phyloP scores from a whole-genome alignment of 2,113 vertebrate genomes.

The Tonatia bakeri region DNA sequence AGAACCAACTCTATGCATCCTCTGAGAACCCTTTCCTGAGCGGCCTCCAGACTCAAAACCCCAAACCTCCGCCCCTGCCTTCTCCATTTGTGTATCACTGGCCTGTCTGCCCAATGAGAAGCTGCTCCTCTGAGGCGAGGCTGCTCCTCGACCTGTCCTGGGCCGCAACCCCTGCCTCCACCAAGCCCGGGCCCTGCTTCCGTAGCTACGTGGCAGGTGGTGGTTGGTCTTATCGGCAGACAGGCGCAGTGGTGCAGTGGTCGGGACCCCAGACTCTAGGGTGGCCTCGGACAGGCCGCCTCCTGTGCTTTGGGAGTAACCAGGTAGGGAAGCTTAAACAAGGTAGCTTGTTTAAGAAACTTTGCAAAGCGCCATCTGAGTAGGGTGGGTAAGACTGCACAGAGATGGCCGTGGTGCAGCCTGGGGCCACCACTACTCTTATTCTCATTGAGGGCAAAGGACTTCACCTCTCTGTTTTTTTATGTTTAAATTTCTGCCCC shows the following conservation, averaged over 20 bases:
- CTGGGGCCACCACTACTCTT: not conserved
- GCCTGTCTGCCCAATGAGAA: no score
- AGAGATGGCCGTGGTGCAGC: not conserved
- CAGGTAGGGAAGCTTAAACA: not conserved
- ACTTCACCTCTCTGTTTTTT: not conserved
- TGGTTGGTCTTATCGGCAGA: not conserved
- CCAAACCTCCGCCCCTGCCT: not conserved
- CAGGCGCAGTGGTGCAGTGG: not conserved
- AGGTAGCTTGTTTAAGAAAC: not conserved
- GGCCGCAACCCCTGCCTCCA: not conserved
- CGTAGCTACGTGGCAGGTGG: accelerated
- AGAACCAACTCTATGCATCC: not conserved
- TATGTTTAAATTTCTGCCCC: not conserved
- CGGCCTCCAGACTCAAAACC: not conserved
- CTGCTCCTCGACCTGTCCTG: not conserved
- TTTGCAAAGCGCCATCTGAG: not conserved
- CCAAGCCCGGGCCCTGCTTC: not conserved
- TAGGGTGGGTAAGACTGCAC: not conserved
- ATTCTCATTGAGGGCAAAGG: not conserved
- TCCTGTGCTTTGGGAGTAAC: not conserved
- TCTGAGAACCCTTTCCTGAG: not conserved
- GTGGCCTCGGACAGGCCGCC: not conserved
- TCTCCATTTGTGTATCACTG: accelerated
- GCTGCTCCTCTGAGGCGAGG: not conserved
- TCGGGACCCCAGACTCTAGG: not conserved